Base-by-base conservation (phyloP, 2,888 invertebrate species). In the Drosophila antonietae region DNA sequence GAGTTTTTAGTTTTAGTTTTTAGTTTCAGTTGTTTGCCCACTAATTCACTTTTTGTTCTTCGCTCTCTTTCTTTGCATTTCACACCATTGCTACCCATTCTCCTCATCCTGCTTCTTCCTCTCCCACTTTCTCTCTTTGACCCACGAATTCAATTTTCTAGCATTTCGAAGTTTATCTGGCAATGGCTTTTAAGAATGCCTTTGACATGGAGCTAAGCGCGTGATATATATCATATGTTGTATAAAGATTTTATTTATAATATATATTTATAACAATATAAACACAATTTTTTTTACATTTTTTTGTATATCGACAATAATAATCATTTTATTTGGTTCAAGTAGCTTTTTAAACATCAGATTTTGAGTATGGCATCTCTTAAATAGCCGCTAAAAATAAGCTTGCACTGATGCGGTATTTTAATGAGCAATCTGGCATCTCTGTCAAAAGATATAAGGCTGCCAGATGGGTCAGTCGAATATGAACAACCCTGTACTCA, bases 1-100 rank as follows among this genome's bases (percentile, higher is more conserved):
- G 84, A 84, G 88, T 89, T 86, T 89, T 87, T 87, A 85, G 89
- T 88, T 83, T 79, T 77, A 77, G 81, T 85, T 81, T 81, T 79
- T 68, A 85, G 80, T 71, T 77, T 78, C 37, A 75, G 75, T 78
- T 85, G 87, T 83, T 84, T 84, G 68, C 78, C 83, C 81, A 86
- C 88, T 84, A 84, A 88, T 84, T 84, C 81, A 89, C 77, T 87
- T 80, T 80, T 81, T 82, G 58, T 67, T 81, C 56, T 41, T 23
- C 59, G 2, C 66, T 64, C 58, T 43, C 43, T 49, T 20, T 15
- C 59, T 39, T 33, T 57, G 9, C 43, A 23, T 39, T 35, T 51
- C 23, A 7, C 23, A n/a, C 20, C 49, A 31, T n/a, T 8, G 31
- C 23, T 4, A 23, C 23, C 4, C 23, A 2, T 23, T 2, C 23